Evolutionary conservation across 2,888 invertebrate genomes (phyloP).

Genomic region (Chloromyia formosa): DNA sequence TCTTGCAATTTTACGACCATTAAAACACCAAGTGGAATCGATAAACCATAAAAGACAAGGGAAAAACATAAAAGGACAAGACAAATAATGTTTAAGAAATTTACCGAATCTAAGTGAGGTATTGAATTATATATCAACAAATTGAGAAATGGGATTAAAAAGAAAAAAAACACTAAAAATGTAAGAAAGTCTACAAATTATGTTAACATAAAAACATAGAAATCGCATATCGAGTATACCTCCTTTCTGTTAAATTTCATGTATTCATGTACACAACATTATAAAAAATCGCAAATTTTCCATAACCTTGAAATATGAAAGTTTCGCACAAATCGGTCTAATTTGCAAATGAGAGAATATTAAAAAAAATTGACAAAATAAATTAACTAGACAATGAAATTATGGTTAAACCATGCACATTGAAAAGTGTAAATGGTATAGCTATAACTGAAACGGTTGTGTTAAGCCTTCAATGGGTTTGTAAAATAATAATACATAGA

Average conservation of each 20-base stretch:
- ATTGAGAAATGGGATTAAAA: too few relatives aligned
- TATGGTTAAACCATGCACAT: too few relatives aligned
- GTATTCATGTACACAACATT: too few relatives aligned
- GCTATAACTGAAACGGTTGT: slow-evolving; percentile 48
- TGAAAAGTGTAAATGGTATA: background rate
- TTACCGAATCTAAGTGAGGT: too few relatives aligned
- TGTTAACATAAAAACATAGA: slow-evolving; percentile 48
- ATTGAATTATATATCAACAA: slow-evolving; percentile 1
- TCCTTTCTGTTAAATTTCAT: background rate
- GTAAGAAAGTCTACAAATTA: slow-evolving; percentile 40
- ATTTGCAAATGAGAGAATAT: too few relatives aligned
- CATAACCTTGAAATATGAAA: too few relatives aligned
- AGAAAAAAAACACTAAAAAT: slow-evolving; percentile 12
- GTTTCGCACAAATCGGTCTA: too few relatives aligned
- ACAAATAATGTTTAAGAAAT: background rate
- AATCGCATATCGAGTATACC: slow-evolving; percentile 46
- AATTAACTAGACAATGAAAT: too few relatives aligned
- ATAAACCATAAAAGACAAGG: background rate
- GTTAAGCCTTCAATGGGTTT: slow-evolving; percentile 46
- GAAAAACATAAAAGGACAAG: background rate
- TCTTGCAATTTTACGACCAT: background rate
- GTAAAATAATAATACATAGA: slow-evolving; percentile 42
- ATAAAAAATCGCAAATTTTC: too few relatives aligned
- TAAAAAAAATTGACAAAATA: too few relatives aligned
- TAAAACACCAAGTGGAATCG: background rate